These are phyloP conservation scores for Enteromius afrohamiltoni DNA, from an alignment of 2,797 vertebrate species.

Conservation along the genomic window DNA sequence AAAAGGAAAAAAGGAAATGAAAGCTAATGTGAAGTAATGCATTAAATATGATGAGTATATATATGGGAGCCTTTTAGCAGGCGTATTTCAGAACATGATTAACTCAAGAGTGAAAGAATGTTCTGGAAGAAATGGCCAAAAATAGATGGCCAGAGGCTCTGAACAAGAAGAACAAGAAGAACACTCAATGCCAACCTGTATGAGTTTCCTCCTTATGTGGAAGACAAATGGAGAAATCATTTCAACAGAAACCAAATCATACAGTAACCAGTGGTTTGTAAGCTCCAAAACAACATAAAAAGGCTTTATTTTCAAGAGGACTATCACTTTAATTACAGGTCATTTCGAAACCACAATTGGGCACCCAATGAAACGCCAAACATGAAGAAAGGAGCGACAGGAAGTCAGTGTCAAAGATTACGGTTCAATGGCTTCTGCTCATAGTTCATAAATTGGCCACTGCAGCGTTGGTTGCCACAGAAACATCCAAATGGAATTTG, in stretches of 20 bases:
- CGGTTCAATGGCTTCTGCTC: constrained; percentile 56
- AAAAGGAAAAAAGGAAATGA: background rate
- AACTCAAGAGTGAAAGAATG: background rate
- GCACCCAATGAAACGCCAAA: background rate
- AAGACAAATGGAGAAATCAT: background rate
- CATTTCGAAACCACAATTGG: background rate
- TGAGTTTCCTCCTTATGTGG: background rate
- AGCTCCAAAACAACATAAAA: background rate
- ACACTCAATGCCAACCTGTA: background rate
- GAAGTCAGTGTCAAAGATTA: constrained; percentile 27
- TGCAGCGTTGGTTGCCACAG: constrained; percentile 74
- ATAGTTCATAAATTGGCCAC: constrained; percentile 11
- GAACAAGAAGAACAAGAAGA: background rate
- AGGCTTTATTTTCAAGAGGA: background rate
- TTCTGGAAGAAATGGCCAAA: constrained; percentile 1
- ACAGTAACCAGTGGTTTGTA: background rate
- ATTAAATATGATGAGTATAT: constrained; percentile 9
- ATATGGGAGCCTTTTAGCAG: background rate
- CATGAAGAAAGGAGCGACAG: background rate
- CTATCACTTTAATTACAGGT: background rate
- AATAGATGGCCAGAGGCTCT: constrained; percentile 1
- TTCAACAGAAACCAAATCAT: background rate
- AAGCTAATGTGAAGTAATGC: background rate
- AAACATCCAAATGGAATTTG: constrained; percentile 72
- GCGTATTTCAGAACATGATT: background rate